Percentiles rank a stretch among this genome's conserved stretches.
Evolutionary conservation across 1,140 invertebrate species (phyloP).

Genomic region (Eriocheir sinensis): DNA sequence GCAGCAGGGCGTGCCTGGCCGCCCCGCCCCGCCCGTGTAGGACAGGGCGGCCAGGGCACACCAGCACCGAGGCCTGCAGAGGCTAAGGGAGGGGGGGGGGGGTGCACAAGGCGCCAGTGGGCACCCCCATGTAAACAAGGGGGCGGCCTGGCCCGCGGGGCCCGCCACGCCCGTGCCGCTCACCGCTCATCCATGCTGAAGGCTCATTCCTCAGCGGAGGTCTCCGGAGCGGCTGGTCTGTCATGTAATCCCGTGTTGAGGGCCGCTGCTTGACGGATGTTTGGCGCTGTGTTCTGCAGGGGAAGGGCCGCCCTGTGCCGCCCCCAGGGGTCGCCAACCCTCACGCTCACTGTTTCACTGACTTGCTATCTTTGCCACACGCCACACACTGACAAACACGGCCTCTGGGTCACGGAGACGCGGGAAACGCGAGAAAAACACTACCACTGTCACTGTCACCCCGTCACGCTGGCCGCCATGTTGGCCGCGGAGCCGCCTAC

Average conservation of each 20-base stretch:
- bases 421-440: background rate
- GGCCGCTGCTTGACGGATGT: background rate
- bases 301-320: constrained; percentile 8
- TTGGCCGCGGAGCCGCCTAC: constrained; percentile 51
- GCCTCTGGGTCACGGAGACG: background rate
- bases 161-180: background rate
- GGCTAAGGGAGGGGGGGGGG: too few relatives aligned
- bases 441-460: constrained; percentile 60
- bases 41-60: background rate
- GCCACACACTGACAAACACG: constrained; percentile 20
- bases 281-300: constrained; percentile 42
- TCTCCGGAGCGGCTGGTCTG: constrained; percentile 8
- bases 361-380: background rate
- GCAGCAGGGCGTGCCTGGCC: background rate
- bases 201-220: constrained; percentile 67
- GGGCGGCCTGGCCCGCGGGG: background rate
- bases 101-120: background rate
- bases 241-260: constrained; percentile 40
- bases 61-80: background rate
- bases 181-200: constrained; percentile 74
- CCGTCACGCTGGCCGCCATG: constrained; percentile 67
- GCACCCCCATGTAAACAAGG: background rate
- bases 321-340: background rate
- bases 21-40: background rate
- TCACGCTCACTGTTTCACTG: background rate